Evolutionary conservation across 53 echinoderm and acorn worm genomes (phyloP).

Genomic region (Glandiceps talaboti): DNA sequence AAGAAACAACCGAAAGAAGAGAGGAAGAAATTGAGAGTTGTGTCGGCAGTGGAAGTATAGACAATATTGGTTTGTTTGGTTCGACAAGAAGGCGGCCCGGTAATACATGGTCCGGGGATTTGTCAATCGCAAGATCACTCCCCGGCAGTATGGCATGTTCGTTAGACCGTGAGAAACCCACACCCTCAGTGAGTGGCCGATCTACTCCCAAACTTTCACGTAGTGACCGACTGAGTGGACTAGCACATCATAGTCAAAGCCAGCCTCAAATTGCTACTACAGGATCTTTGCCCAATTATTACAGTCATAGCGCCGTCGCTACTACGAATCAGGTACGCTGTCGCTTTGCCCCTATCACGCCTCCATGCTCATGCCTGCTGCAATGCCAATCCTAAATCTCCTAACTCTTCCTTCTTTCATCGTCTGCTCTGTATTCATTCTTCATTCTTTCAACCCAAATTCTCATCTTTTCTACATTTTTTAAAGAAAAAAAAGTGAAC

Average conservation of each 20-base stretch:
- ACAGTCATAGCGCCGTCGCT: background rate
- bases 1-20: conserved; percentile 76
- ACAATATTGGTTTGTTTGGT: conserved; percentile 83
- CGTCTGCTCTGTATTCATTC: no score
- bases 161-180: conserved; percentile 44
- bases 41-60: conserved; percentile 74
- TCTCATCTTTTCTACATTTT: no score
- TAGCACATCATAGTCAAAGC: conserved; percentile 80
- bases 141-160: conserved; percentile 93
- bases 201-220: conserved; percentile 49
- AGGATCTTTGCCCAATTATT: background rate
- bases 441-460: no score
- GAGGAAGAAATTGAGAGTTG: conserved; percentile 91
- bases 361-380: background rate
- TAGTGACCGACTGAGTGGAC: conserved; percentile 32
- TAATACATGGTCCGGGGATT: conserved; percentile 66
- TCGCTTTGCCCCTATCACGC: background rate
- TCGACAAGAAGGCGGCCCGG: conserved; percentile 38
- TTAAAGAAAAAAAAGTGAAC: no score
- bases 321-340: background rate
- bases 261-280: conserved; percentile 85
- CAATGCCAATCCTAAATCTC: background rate
- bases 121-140: conserved; percentile 67
- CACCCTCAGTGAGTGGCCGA: conserved; percentile 77
- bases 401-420: no score